Base-by-base conservation (phyloP, 2,888 invertebrate species). In the Tetragnatha montana region DNA sequence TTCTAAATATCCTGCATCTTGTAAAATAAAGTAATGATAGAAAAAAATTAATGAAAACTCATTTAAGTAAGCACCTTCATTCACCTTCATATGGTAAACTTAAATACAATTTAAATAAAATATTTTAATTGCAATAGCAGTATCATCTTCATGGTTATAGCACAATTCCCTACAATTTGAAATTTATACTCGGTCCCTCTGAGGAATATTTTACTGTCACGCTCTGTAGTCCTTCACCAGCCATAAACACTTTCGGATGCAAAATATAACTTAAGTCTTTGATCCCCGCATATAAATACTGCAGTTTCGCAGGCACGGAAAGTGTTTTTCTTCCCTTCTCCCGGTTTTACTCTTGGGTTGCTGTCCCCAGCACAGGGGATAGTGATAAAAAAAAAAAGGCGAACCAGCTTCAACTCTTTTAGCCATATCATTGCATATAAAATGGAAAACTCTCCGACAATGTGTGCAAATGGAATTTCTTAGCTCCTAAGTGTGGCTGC, bases 381-480 rank as follows among this genome's bases (percentile, higher is more conserved):
- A n/a, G 21, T n/a, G 49, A 49, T 6, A 75, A 75, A 49, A 75
- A 47, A 8, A 35, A 73, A 17, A 75, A 47, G 75, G 49, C n/a
- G 49, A 49, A 49, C 47, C 47, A 22, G 35, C 73, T 8, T 8
- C 49, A 10, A 75, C 75, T 75, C 17, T 75, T 47, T 75, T 75
- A 49, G 49, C 19, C 8, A 75, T 75, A 75, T 50, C 49, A 14
- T 49, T 49, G 75, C 14, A 75, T 75, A 75, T 47, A 75, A 75
- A n/a, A 21, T 19, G 8, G 50, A 75, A 75, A 35, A 75, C 75
- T 75, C 47, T 75, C 49, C 49, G 47, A 49, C 35, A 75, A 75
- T 75, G 50, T n/a, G 49, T 75, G 75, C 75, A 75, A 75, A 75
- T 75, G n/a, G 75, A 47, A 75, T 75, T 75, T 19, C n/a, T 75